phyloP scores from a whole-genome alignment of 1,140 invertebrate genomes.

The Orussus abietinus region DNA sequence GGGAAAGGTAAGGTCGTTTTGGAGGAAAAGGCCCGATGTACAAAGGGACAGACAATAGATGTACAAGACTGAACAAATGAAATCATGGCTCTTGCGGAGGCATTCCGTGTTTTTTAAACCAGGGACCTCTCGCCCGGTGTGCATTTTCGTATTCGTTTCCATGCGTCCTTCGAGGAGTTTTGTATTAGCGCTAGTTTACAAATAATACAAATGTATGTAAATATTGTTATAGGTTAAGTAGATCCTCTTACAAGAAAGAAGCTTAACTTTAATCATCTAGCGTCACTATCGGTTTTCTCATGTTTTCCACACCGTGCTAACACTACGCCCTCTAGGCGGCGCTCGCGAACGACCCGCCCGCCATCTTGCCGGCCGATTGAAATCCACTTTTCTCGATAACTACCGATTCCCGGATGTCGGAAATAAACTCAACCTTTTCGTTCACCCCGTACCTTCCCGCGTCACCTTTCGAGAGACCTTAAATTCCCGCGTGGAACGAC shows the following conservation, averaged over 20 bases:
- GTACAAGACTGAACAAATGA: constrained; percentile 25
- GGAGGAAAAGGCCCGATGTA: constrained; percentile 44
- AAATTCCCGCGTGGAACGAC: too few relatives aligned
- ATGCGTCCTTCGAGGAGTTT: too few relatives aligned
- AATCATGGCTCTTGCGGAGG: too few relatives aligned
- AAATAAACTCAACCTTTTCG: too few relatives aligned
- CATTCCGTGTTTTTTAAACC: constrained; percentile 3
- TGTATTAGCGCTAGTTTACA: constrained; percentile 51
- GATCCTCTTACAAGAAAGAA: constrained; percentile 35
- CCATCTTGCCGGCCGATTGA: too few relatives aligned
- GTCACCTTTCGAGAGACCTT: too few relatives aligned
- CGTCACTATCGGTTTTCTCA: constrained; percentile 44
- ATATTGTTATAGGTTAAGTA: constrained; percentile 45
- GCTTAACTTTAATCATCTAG: constrained; percentile 45
- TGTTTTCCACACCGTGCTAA: constrained; percentile 40
- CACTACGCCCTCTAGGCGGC: constrained; percentile 32
- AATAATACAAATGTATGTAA: constrained; percentile 53
- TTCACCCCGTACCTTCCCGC: too few relatives aligned
- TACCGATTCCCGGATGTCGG: too few relatives aligned
- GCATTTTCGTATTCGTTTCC: too few relatives aligned
- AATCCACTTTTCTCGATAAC: too few relatives aligned
- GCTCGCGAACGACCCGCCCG: constrained; percentile 26
- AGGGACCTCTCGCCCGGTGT: too few relatives aligned
- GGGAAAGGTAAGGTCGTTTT: constrained; percentile 42
- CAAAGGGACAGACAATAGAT: constrained; percentile 33